Evolutionary conservation across 2,888 invertebrate genomes (phyloP).

Genomic region (Nemurella pictetii): DNA sequence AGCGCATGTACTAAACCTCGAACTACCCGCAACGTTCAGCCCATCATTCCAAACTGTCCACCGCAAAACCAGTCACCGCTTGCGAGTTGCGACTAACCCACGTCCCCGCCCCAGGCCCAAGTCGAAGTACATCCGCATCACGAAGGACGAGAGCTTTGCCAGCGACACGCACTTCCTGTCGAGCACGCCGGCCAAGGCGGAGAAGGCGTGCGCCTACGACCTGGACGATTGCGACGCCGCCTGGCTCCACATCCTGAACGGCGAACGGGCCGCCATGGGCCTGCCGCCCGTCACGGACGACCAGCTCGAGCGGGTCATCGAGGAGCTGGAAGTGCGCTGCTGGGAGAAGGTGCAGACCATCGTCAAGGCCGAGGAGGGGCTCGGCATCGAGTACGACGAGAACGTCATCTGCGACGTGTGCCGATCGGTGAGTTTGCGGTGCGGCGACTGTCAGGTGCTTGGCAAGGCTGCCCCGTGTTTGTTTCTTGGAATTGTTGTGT

Average conservation of each 20-base stretch:
- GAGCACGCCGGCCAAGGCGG: conserved; percentile 82
- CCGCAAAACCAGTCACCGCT: too few relatives aligned
- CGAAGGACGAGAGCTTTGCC: conserved; percentile 84
- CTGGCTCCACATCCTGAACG: conserved; percentile 86
- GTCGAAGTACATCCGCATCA: conserved; percentile 88
- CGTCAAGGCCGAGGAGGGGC: conserved; percentile 86
- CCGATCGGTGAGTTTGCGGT: conserved; percentile 76
- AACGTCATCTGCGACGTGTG: conserved; percentile 99
- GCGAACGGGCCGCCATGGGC: conserved; percentile 74
- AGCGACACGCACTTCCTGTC: conserved; percentile 84
- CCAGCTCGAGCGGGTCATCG: conserved; percentile 87
- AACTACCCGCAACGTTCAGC: too few relatives aligned
- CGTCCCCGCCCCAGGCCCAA: conserved; percentile 87
- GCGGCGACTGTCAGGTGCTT: too few relatives aligned
- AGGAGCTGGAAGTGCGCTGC: conserved; percentile 89
- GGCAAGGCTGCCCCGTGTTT: too few relatives aligned
- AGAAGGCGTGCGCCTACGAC: conserved; percentile 93
- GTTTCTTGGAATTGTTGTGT: too few relatives aligned
- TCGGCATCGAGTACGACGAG: conserved; percentile 97
- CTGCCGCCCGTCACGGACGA: conserved; percentile 77
- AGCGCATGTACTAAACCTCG: too few relatives aligned
- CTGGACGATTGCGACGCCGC: conserved; percentile 89
- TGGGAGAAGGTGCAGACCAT: conserved; percentile 93
- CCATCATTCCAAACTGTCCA: too few relatives aligned
- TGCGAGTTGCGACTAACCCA: too few relatives aligned